Conservation (phyloP, 1,140 invertebrate genomes). For the Tyrophagus putrescentiae region DNA sequence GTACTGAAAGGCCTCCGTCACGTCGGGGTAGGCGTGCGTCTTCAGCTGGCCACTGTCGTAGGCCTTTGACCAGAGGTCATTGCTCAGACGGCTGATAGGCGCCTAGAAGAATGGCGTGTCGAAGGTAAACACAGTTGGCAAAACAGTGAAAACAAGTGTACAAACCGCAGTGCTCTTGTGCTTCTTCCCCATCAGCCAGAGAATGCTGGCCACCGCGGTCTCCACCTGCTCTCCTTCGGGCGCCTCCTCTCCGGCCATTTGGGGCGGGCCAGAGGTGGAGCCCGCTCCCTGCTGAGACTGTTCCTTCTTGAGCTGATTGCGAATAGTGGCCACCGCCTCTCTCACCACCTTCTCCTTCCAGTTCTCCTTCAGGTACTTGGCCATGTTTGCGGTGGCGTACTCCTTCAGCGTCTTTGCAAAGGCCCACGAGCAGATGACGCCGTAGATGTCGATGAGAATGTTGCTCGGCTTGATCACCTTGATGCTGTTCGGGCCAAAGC, state of each 20-base stretch:
- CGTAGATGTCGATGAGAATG: conserved; percentile 19
- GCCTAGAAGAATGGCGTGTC: neutral
- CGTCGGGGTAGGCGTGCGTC: conserved; percentile 8
- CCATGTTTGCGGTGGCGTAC: conserved; percentile 6
- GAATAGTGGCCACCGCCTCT: neutral
- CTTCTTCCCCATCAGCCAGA: conserved; percentile 11
- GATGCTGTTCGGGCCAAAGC: neutral
- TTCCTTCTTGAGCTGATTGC: neutral
- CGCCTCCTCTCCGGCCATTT: neutral
- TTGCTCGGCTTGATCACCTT: neutral
- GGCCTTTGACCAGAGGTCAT: conserved; percentile 9
- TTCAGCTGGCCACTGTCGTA: conserved; percentile 6
- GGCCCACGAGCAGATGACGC: conserved; percentile 13
- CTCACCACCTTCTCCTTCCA: neutral
- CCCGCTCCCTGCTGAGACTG: no score
- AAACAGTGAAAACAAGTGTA: neutral
- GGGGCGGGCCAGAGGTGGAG: no score
- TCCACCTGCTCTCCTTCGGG: neutral
- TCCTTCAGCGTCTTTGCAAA: conserved; percentile 4
- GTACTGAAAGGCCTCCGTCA: neutral
- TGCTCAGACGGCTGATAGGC: neutral
- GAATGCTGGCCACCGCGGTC: neutral
- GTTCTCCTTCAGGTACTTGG: conserved; percentile 7
- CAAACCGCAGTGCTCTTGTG: neutral
- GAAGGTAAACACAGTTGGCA: neutral